Base-by-base conservation (phyloP, 2,113 vertebrate species). In the Clupea harengus region DNA sequence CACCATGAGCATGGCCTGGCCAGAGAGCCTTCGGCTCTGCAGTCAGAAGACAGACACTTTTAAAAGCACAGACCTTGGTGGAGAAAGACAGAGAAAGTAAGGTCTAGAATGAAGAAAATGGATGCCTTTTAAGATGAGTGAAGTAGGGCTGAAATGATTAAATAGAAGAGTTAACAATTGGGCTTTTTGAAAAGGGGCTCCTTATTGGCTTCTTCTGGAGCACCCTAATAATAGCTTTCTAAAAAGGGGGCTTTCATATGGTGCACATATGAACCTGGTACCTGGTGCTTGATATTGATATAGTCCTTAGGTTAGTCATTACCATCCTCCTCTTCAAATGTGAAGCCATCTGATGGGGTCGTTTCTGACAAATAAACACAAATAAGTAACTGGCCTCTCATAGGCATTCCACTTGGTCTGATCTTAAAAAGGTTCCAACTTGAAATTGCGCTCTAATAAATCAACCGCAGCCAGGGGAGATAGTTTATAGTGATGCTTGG, bases 321-420 rank as follows among this genome's bases (percentile, higher is more conserved):
- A 49, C 82, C 78, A 64, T n/a, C 2, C 39, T 39, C 39, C 2
- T 39, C 57, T n/a, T 80, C n/a, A 67, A 25, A 67, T 28, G n/a
- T 39, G 39, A 2, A 67, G 72, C 78, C 18, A 3, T 5, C 44
- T 67, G 28, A 18, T 67, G 78, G 46, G 78, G 32, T 84, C 57
- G 78, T 64, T 86, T 86, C 57, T 75, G 72, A 67, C 72, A 84
- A 83, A 88, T 84, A n/a, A 6, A 22, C 49, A 84, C 64, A 82
- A 39, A 83, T 85, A 85, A 32, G 75, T 81, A 83, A 86, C 83
- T 89, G 72, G 64, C 64, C 64, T 67, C 64, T 67, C 75, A 28
- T 22, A 89, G 83, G 78, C 84, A 85, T 90, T 84, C 87, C 80
- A 84, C 54, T 87, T 87, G 89, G 89, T 84, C 81, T 44, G 39